Conservation (phyloP, 2,888 invertebrate genomes). For the Pollenia angustigena region DNA sequence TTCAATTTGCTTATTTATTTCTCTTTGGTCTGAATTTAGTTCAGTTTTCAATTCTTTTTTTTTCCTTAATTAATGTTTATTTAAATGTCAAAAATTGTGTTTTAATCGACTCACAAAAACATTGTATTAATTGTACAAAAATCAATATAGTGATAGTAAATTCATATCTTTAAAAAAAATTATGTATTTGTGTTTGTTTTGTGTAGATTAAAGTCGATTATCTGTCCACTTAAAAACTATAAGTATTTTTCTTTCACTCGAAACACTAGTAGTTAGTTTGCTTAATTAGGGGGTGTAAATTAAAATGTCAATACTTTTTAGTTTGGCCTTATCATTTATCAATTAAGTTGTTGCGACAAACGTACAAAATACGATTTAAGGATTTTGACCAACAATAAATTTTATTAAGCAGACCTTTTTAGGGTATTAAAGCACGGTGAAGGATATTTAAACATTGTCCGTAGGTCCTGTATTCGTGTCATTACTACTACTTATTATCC, state of each 20-base stretch:
- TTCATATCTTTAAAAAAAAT: neutral
- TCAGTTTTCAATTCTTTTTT: neutral
- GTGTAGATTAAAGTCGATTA: conserved; percentile 13
- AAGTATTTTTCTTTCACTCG: conserved; percentile 8
- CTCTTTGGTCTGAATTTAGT: neutral
- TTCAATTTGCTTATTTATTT: too few species aligned
- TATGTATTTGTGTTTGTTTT: neutral
- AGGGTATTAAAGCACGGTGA: too few species aligned
- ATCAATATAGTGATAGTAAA: conserved; percentile 22
- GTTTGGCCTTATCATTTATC: conserved; percentile 17
- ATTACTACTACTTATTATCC: too few species aligned
- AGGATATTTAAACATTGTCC: too few species aligned
- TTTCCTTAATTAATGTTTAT: conserved; percentile 77
- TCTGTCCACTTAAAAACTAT: conserved; percentile 22
- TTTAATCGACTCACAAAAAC: conserved; percentile 33
- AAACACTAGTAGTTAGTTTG: conserved; percentile 6
- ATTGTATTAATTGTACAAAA: neutral
- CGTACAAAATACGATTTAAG: conserved; percentile 7
- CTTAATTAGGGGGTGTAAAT: conserved; percentile 52
- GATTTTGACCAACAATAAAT: neutral
- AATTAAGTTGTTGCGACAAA: conserved; percentile 4
- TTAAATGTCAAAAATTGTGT: conserved; percentile 79
- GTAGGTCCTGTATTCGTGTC: too few species aligned
- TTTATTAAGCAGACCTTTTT: neutral
- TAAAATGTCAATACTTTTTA: conserved; percentile 44